phyloP scores from a whole-genome alignment of 2,888 invertebrate species.

The Diploptera punctata region DNA sequence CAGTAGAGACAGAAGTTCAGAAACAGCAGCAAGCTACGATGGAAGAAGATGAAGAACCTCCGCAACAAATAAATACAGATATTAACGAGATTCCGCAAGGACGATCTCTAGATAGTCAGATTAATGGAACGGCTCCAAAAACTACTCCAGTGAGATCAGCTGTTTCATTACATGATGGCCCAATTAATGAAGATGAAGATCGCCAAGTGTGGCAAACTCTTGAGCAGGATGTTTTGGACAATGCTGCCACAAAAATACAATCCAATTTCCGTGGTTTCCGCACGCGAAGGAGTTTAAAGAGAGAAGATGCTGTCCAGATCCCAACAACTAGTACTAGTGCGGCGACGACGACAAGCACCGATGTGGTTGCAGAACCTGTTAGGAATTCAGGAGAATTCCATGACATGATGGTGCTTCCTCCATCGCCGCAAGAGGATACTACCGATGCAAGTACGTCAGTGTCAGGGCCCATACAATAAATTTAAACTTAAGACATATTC shows the following conservation, averaged over 20 bases:
- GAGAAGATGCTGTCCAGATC: conserved; percentile 50
- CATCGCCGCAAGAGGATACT: conserved; percentile 30
- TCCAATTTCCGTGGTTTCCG: conserved; percentile 47
- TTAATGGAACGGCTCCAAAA: not conserved
- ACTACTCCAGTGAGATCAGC: not conserved
- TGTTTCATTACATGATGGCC: conserved; percentile 31
- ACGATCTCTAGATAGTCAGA: conserved; percentile 34
- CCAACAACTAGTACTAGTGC: conserved; percentile 43
- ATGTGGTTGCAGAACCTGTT: conserved; percentile 32
- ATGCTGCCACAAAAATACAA: conserved; percentile 47
- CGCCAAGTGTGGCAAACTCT: conserved; percentile 43
- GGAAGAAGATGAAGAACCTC: conserved; percentile 20
- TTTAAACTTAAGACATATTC: not conserved
- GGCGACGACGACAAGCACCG: conserved; percentile 27
- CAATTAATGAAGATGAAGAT: conserved; percentile 38
- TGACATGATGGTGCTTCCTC: conserved; percentile 52
- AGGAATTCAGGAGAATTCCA: conserved; percentile 56
- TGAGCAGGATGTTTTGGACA: conserved; percentile 42
- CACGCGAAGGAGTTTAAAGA: conserved; percentile 47
- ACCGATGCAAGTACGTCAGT: conserved; percentile 6
- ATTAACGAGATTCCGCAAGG: not conserved
- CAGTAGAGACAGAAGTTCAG: conserved; percentile 39
- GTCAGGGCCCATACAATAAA: not conserved
- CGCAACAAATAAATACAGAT: not conserved
- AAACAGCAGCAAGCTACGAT: conserved; percentile 29